A percentile compares a stretch with the other conserved stretches of the same genome.
Evolutionary conservation across 2,888 invertebrate species (phyloP).

Genomic region (Strigamia crassipes): DNA sequence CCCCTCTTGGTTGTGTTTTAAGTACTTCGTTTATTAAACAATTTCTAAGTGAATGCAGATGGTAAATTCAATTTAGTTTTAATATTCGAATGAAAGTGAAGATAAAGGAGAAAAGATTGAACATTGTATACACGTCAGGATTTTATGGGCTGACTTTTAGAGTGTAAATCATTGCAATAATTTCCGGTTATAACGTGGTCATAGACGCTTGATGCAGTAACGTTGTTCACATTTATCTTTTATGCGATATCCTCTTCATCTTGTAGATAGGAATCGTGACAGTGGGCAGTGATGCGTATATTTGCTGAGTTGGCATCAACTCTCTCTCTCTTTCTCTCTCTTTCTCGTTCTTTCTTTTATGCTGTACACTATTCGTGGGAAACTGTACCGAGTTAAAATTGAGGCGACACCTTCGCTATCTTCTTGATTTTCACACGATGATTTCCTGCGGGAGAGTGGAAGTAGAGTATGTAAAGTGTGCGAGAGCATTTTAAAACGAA

Average conservation of each 20-base stretch:
- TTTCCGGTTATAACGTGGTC: constrained; percentile 12
- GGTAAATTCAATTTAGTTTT: not conserved
- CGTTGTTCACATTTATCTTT: constrained; percentile 30
- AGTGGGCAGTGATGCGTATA: constrained; percentile 30
- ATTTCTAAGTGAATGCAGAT: not conserved
- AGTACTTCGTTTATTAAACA: too few relatives aligned
- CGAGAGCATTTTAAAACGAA: not conserved
- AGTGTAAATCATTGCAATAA: constrained; percentile 25
- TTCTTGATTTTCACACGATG: constrained; percentile 26
- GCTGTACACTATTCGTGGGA: not conserved
- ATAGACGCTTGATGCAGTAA: constrained; percentile 10
- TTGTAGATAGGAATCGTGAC: constrained; percentile 22
- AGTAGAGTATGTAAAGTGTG: not conserved
- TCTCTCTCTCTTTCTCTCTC: not conserved
- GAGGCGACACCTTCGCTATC: constrained; percentile 23
- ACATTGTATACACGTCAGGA: constrained; percentile 22
- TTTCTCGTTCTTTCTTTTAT: not conserved
- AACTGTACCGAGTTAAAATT: constrained; percentile 7
- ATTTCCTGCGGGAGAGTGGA: constrained; percentile 5
- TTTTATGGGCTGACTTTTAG: constrained; percentile 17
- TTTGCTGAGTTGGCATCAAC: constrained; percentile 26
- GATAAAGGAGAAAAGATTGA: not conserved
- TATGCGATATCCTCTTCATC: constrained; percentile 27
- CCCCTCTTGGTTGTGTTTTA: too few relatives aligned
- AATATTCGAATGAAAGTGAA: not conserved